Conservation (phyloP, 2,888 invertebrate species). For the Colletes collaris region DNA sequence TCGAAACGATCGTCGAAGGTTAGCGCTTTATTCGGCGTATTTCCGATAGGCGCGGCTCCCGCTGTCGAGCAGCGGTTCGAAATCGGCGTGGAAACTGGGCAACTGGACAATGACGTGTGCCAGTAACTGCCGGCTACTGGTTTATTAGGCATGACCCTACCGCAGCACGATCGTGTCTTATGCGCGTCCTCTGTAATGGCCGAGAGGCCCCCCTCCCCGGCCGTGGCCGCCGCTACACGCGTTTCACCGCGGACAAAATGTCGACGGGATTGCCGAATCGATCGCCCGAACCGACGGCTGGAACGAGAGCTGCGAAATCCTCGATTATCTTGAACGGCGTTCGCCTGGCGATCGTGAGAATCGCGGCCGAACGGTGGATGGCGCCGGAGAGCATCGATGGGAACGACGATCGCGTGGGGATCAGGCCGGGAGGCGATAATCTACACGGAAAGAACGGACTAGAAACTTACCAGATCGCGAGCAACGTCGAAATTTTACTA, state of each 20-base stretch:
- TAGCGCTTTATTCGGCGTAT: conserved; percentile 35
- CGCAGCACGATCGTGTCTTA: conserved; percentile 72
- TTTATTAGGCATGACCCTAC: conserved; percentile 70
- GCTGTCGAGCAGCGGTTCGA: conserved; percentile 20
- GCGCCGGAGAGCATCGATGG: neutral
- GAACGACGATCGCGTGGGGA: conserved; percentile 15
- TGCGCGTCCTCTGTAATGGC: conserved; percentile 63
- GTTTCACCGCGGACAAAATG: conserved; percentile 58
- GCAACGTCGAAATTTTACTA: no score
- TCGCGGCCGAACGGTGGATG: conserved; percentile 14
- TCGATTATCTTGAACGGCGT: conserved; percentile 14
- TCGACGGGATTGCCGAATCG: conserved; percentile 54
- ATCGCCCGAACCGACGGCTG: conserved; percentile 25
- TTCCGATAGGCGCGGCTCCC: conserved; percentile 29
- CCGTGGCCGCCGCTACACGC: conserved; percentile 23
- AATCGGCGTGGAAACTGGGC: conserved; percentile 57
- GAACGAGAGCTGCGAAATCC: conserved; percentile 13
- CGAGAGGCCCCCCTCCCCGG: conserved; percentile 6
- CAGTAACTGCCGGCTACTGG: conserved; percentile 65
- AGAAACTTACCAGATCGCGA: no score
- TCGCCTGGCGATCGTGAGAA: conserved; percentile 11
- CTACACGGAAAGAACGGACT: no score
- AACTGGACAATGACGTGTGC: conserved; percentile 53
- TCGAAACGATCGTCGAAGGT: conserved; percentile 20
- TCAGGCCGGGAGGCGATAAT: no score